Conservation (phyloP, 2,797 vertebrate species). For the Lacerta viridis region DNA sequence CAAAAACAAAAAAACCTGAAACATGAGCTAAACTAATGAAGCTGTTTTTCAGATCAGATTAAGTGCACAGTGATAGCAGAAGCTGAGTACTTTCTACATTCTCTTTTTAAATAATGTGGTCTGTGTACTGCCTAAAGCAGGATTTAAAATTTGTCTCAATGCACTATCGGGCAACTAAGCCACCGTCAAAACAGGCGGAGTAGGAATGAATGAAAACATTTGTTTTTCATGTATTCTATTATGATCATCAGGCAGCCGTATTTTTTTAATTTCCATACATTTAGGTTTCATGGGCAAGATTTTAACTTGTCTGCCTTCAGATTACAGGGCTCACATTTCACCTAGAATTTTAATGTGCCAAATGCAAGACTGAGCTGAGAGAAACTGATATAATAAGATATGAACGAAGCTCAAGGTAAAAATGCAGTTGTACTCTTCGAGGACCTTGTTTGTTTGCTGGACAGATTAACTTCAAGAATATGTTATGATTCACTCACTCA, state of each 20-base stretch:
- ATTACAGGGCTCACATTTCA: slow-evolving; percentile 40
- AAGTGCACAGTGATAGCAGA: slow-evolving; percentile 67
- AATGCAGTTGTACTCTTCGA: background rate
- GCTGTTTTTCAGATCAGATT: slow-evolving; percentile 67
- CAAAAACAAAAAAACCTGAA: slow-evolving; percentile 35
- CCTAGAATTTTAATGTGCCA: slow-evolving; percentile 23
- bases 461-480: background rate
- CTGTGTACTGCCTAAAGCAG: slow-evolving; percentile 66
- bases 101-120: slow-evolving; percentile 68
- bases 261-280: slow-evolving; percentile 57
- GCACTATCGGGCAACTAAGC: slow-evolving; percentile 70
- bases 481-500: background rate
- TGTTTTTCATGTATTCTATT: slow-evolving; percentile 54
- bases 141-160: slow-evolving; percentile 70
- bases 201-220: slow-evolving; percentile 69
- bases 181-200: slow-evolving; percentile 68
- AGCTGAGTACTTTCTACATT: slow-evolving; percentile 74
- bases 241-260: slow-evolving; percentile 54
- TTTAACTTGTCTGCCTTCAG: slow-evolving; percentile 39
- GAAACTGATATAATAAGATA: slow-evolving; percentile 12
- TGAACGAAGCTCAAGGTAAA: background rate
- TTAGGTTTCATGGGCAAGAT: slow-evolving; percentile 44
- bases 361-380: slow-evolving; percentile 12
- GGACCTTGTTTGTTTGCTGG: background rate
- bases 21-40: slow-evolving; percentile 63